Percentiles rank a stretch among this genome's conserved stretches.
Conservation (phyloP, 2,797 vertebrate genomes). For the Momotus momota region DNA sequence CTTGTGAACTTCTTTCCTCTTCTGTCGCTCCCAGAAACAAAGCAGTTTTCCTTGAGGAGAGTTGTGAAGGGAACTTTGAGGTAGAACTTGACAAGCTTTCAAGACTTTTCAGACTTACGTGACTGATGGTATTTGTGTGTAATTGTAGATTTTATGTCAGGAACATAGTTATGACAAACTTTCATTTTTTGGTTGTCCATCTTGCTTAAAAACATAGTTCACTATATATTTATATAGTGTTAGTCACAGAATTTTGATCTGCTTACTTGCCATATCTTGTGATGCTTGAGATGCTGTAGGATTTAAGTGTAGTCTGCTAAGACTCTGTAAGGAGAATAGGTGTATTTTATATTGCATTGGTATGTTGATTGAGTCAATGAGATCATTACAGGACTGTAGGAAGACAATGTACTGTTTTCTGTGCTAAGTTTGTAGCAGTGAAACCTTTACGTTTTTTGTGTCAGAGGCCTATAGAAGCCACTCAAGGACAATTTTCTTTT, state of each 20-base stretch:
- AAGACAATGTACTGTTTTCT: neutral
- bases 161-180: neutral
- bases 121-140: neutral
- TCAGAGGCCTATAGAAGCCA: neutral
- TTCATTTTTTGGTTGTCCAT: neutral
- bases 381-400: neutral
- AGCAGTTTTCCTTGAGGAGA: neutral
- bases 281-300: neutral
- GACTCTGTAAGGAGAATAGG: neutral
- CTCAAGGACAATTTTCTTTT: accelerated
- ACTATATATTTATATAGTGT: neutral
- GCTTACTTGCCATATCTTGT: neutral
- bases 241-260: neutral
- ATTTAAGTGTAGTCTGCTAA: neutral
- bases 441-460: neutral
- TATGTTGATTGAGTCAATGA: neutral
- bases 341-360: neutral
- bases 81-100: neutral
- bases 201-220: neutral
- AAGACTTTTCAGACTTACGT: neutral
- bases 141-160: neutral
- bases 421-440: neutral
- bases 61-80: neutral
- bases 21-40: neutral
- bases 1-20: neutral